Evolutionary conservation across 64 coral and sea anemone genomes (phyloP), one percentile per base, ranked within the genome.

Genomic region (Pachyseris speciosa): DNA sequence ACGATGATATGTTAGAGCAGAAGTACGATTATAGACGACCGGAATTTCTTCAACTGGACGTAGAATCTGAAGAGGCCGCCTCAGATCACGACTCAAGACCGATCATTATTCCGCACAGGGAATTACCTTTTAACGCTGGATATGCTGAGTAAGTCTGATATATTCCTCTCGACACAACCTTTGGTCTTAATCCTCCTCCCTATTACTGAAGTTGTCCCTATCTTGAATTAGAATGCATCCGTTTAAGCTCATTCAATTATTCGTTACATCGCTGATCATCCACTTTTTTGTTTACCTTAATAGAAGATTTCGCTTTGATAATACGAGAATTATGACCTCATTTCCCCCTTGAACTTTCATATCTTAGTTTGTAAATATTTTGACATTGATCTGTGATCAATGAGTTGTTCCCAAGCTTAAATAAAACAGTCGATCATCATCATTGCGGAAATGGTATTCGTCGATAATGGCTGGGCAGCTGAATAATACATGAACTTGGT

Each of bases 41-140:
- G 4, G 94, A 96, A 43, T 96, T 96, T 80, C 86, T 96, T 59
- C 94, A 96, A 77, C 86, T 96, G 1, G 70, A 96, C 69, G 94
- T 93, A 44, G 94, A 96, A 77, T 96, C 94, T 17, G 91, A 87
- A 27, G 90, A 96, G 67, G 94, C 94, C 67, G 73, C 90, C 11
- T 86, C 90, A 9, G 94, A 96, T 84, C 94, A 96, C 32, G 94
- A 96, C 5, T 29, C 72, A 33, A 87, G 94, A 79, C 90, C 94
- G 24, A 96, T 96, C 33, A 86, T 96, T 36, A 96, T 96, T 43
- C 94, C 94, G 17, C 94, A 96, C 78, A 87, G 94, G 48, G 94
- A 96, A 44, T 80, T 96, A 24, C 94, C 94, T 75, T 45, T 96
- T 17, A 96, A 96, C 68, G 94, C 94, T 37, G 94, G 94, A 86